Base-by-base conservation (phyloP, 1,140 invertebrate genomes). In the Sycophaga agraensis region DNA sequence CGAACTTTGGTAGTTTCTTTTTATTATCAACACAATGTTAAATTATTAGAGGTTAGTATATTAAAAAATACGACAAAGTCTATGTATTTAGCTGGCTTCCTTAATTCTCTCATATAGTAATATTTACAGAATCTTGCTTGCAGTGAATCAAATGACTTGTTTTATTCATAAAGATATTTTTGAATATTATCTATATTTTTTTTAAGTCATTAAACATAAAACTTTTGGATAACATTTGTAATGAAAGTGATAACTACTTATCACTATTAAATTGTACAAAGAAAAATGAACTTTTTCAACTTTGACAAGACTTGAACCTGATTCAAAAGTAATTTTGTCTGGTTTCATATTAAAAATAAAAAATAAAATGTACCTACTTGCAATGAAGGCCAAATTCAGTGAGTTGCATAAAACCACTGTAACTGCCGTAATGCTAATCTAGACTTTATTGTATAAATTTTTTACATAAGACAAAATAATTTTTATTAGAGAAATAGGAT, bases 371-470 rank as follows among this genome's bases (percentile, higher is more conserved):
- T 34, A 45, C 5, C 14, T 40, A 48, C 31, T 40, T 40, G 48
- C 24, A 68, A 73, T 67, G 62, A 68, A 73, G 63, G 59, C 62
- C 45, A 70, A 69, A 68, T 71, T 65, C 57, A 61, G 59, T 62
- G 21, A 17, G 53, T 68, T 63, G 55, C 57, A 61, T 64, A 42
- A 73, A 72, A 71, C 59, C 61, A 73, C 65, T 66, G 57, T 69
- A 61, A 73, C 72, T 76, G 71, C 72, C 69, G 65, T 69, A 66
- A 70, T 35, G 31, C 2, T 70, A 69, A 31, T 31, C 28, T 31
- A 68, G 56, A 66, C 70, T 70, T 67, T 8, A 50, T 61, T 59
- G 55, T 59, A 26, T 26, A 43, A 53, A 43, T 60, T 60, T 24
- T 8, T 46, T 12, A 45, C 21, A n/a, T 19, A 55, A 43, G 14